phyloP scores from a whole-genome alignment of 2,113 vertebrate genomes.

The Sapajus apella region DNA sequence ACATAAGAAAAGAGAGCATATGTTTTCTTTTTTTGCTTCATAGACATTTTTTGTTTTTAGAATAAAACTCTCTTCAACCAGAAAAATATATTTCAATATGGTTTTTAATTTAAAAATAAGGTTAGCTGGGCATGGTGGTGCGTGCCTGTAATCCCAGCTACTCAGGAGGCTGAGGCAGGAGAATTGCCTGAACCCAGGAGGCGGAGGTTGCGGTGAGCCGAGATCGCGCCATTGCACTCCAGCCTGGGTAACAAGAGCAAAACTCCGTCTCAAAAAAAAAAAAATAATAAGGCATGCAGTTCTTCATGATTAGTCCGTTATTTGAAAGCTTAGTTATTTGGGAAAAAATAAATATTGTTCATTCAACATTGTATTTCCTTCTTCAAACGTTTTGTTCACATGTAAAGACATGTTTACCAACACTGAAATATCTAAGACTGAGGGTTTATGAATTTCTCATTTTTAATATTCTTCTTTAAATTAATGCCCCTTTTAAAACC shows the following conservation, averaged over 20 bases:
- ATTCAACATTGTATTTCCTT: not conserved
- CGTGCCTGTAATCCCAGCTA: no score
- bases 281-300: not conserved
- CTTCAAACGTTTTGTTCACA: not conserved
- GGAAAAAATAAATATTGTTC: not conserved
- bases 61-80: not conserved
- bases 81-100: not conserved
- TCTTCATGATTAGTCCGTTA: not conserved
- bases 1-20: not conserved
- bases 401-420: not conserved
- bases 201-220: no score
- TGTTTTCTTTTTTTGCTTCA: not conserved
- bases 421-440: not conserved
- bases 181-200: no score
- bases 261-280: no score
- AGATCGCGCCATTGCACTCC: no score
- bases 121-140: no score
- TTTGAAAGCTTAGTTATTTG: not conserved
- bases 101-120: not conserved
- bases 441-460: not conserved
- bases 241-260: no score
- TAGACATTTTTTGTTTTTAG: not conserved
- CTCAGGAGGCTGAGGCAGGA: no score
- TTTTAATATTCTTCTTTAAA: not conserved
- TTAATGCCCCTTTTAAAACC: not conserved